Evolutionary conservation across 1,140 invertebrate genomes (phyloP), one percentile per base, ranked within the genome.

Genomic region (Elymnias hypermnestra): DNA sequence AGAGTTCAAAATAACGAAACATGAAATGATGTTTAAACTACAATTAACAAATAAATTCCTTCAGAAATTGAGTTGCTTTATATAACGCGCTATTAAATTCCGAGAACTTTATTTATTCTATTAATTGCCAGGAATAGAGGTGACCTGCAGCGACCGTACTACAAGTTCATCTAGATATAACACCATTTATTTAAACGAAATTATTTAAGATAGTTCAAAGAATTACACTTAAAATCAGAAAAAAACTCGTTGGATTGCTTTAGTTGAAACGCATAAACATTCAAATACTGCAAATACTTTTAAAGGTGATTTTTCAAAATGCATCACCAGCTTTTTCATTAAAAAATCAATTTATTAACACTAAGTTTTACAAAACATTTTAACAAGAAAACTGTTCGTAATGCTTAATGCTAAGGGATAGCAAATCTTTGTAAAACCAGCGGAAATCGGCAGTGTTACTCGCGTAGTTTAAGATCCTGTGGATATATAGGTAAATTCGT

Each of bases 101-200:
- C 23, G 9, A 50, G 17, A 23, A 12, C 40, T 21, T 49, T 43
- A 50, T 50, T 18, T 35, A 31, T 17, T 38, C 47, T 35, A 50
- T 50, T 50, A 37, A 43, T 40, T 31, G 10, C 38, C 10, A 40
- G 39, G 21, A 43, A 43, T 43, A 42, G 33, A 39, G 28, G 28
- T 52, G 49, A 40, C 49, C 41, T 39, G 28, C 36, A 31, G 19
- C 46, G 29, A 10, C 40, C 25, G 36, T 35, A 23, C 8, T 38
- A 14, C 35, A 28, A 36, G 23, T 45, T 45, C 13, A 52, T 45
- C 19, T 40, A 29, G 37, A 31, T 18, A 19, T 41, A 19, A 17
- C 15, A 22, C 17, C 6, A 33, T 19, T 31, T 43, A 33, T 3
- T 15, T 33, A 33, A 8, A 33, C 15, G 5, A 15, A 33, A 33